Percentiles rank a stretch among this genome's conserved stretches.
These are phyloP conservation scores for Oenanthe oenanthe DNA, from an alignment of 2,113 vertebrate species.

Conservation along the genomic window DNA sequence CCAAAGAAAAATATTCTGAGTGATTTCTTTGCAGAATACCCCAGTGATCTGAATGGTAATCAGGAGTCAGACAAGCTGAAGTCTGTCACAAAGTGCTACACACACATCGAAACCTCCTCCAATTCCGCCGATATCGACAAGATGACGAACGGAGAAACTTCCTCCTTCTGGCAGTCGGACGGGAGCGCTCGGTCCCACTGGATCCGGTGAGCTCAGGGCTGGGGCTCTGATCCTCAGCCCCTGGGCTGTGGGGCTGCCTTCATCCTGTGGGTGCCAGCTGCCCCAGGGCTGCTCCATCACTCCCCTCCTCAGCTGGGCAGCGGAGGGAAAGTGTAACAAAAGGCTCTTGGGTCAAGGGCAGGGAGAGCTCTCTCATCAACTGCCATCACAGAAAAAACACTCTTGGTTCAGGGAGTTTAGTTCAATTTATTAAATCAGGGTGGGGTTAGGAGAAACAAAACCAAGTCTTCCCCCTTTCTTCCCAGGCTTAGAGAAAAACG, in stretches of 20 bases:
- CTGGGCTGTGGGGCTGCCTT: background rate
- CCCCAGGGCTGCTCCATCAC: background rate
- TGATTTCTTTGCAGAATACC: conserved; percentile 67
- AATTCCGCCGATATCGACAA: conserved; percentile 89
- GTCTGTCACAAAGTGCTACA: conserved; percentile 91
- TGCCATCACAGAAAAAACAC: background rate
- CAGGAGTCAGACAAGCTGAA: conserved; percentile 90
- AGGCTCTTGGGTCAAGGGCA: background rate
- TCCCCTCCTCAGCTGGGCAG: background rate
- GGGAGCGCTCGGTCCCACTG: conserved; percentile 96
- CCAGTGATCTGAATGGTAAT: conserved; percentile 83
- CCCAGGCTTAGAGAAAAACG: background rate
- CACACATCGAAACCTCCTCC: conserved; percentile 92
- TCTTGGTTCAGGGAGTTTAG: background rate
- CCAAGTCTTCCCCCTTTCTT: background rate
- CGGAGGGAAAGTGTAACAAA: accelerated
- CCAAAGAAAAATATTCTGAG: background rate
- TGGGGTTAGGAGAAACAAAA: background rate
- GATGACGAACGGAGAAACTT: conserved; percentile 94
- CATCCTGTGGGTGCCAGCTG: background rate
- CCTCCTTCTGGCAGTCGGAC: conserved; percentile 96
- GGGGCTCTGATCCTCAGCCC: too few species aligned
- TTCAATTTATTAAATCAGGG: background rate
- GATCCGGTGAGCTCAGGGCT: conserved; percentile 82
- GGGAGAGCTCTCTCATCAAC: background rate